These are phyloP conservation scores for Yponomeuta plumbellus DNA, from an alignment of 2,888 invertebrate species.

Conservation along the genomic window DNA sequence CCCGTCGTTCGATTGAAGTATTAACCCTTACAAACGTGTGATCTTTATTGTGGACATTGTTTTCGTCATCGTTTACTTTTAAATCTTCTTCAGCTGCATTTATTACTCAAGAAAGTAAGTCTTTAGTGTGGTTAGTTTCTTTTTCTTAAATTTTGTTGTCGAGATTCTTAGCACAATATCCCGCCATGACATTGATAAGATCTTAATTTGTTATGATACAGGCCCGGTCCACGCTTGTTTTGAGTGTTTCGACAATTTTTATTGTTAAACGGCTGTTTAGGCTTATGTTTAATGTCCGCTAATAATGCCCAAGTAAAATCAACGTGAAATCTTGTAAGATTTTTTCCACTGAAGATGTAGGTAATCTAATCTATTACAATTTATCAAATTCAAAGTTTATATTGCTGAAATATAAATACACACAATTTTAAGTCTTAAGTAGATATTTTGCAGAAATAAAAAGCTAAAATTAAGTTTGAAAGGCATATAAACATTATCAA, in stretches of 20 bases:
- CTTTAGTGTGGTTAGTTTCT: not conserved
- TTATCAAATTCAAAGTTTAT: no score
- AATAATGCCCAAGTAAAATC: conserved; percentile 24
- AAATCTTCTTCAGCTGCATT: no score
- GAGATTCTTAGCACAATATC: conserved; percentile 13
- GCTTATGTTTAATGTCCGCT: conserved; percentile 25
- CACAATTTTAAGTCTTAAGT: not conserved
- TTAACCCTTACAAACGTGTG: no score
- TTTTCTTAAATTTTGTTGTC: not conserved
- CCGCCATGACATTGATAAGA: conserved; percentile 32
- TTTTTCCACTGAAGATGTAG: no score
- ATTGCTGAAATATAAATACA: not conserved
- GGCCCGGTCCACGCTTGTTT: conserved; percentile 38
- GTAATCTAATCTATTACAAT: no score
- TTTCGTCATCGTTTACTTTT: no score
- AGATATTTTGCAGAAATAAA: not conserved
- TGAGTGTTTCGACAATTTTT: conserved; percentile 23
- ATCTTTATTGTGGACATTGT: no score
- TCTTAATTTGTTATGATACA: conserved; percentile 59
- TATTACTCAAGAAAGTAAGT: no score
- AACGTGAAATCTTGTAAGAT: conserved; percentile 27
- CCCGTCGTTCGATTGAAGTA: no score
- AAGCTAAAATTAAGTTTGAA: conserved; percentile 17
- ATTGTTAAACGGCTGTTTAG: conserved; percentile 21
- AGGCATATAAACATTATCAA: conserved; percentile 37